phyloP scores from a whole-genome alignment of 2,113 vertebrate genomes.

The Hippocampus mohnikei region DNA sequence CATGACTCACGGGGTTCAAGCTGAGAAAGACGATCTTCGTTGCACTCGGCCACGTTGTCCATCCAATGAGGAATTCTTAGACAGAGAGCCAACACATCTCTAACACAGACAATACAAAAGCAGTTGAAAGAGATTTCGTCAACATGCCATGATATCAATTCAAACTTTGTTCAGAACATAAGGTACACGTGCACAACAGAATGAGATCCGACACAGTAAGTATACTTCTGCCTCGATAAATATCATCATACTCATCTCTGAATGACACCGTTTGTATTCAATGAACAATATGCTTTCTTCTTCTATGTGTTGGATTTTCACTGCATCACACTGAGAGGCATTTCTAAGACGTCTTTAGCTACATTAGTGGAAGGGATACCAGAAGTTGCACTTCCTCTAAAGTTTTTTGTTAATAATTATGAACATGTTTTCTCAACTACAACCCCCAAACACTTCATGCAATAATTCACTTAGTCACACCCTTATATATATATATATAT shows the following conservation, averaged over 20 bases:
- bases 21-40: slow-evolving; percentile 33
- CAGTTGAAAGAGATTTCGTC: background rate
- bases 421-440: no score
- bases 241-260: background rate
- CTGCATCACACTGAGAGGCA: background rate
- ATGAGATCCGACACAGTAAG: background rate
- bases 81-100: slow-evolving; percentile 77
- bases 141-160: background rate
- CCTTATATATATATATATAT: no score
- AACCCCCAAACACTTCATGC: no score
- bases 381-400: background rate
- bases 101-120: slow-evolving; percentile 35
- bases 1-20: slow-evolving; percentile 65
- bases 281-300: background rate
- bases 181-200: background rate
- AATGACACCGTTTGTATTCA: background rate
- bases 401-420: no score
- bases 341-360: background rate
- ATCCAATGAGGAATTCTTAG: slow-evolving; percentile 69
- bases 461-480: no score
- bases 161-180: background rate
- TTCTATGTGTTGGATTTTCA: background rate
- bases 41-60: slow-evolving; percentile 26
- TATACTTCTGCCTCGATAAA: background rate
- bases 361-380: background rate